Evolutionary conservation across 2,888 invertebrate genomes (phyloP).

Genomic region (Drosophila ustulata): DNA sequence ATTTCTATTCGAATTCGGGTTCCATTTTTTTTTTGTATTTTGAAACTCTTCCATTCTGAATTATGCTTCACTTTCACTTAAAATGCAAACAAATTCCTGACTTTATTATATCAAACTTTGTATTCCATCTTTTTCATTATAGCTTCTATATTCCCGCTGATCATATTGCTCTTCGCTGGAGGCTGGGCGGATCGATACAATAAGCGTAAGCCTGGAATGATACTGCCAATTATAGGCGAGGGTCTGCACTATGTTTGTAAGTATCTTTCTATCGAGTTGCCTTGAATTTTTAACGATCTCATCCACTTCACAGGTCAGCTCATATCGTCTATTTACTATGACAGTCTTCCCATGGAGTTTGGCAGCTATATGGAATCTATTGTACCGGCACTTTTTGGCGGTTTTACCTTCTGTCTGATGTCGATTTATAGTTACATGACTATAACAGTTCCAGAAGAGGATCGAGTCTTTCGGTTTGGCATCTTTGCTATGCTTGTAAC

Average conservation of each 20-base stretch:
- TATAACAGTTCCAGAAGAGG: constrained; percentile 83
- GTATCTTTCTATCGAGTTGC: constrained; percentile 8
- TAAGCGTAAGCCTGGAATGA: constrained; percentile 84
- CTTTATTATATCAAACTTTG: not conserved
- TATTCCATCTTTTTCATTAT: not conserved
- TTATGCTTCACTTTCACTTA: not conserved
- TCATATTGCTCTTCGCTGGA: constrained; percentile 84
- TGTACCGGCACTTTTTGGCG: constrained; percentile 84
- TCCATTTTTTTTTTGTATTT: not conserved
- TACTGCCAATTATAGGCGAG: constrained; percentile 84
- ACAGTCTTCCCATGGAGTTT: constrained; percentile 84
- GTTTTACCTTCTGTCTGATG: constrained; percentile 84
- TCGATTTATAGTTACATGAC: constrained; percentile 85
- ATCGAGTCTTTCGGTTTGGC: constrained; percentile 84
- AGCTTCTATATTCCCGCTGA: constrained; percentile 84
- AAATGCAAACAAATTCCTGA: not conserved
- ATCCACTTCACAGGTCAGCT: constrained; percentile 75
- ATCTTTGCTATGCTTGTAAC: constrained; percentile 84
- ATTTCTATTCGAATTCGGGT: not conserved
- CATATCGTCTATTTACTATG: constrained; percentile 83
- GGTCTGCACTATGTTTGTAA: constrained; percentile 79
- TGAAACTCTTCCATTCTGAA: not conserved
- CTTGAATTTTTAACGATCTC: not conserved
- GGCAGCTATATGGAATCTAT: constrained; percentile 83
- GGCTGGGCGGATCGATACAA: constrained; percentile 85